Evolutionary conservation across 2,797 vertebrate species (phyloP).

Genomic region (Manis crassicaudata): DNA sequence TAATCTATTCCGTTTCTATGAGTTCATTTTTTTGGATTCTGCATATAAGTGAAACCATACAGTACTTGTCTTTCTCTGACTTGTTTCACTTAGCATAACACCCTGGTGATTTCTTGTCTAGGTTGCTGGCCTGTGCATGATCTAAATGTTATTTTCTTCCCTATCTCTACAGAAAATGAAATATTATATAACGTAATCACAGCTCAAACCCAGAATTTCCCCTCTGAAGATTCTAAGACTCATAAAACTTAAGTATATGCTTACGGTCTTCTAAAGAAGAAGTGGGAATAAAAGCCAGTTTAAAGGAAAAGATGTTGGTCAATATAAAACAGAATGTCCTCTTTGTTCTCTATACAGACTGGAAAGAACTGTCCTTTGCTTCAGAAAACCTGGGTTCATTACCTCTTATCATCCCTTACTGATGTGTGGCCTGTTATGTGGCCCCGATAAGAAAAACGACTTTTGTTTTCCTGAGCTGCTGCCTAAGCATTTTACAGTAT

Average conservation of each 20-base stretch:
- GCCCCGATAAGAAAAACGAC: not conserved
- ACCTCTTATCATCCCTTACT: not conserved
- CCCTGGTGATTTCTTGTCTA: not conserved
- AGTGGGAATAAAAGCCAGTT: not conserved
- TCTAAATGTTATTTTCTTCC: not conserved
- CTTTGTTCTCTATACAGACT: not conserved
- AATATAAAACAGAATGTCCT: not conserved
- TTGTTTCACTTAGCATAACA: not conserved
- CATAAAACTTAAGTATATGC: constrained; percentile 4
- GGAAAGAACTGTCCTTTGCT: not conserved
- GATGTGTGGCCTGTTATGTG: not conserved
- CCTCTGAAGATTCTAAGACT: not conserved
- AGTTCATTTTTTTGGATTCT: not conserved
- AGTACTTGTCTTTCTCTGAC: not conserved
- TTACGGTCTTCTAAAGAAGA: not conserved
- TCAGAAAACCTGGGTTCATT: not conserved
- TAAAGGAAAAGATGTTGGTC: not conserved
- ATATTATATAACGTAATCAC: not conserved
- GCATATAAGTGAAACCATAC: not conserved
- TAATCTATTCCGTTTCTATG: not conserved
- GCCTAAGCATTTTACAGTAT: not conserved
- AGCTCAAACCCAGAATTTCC: not conserved
- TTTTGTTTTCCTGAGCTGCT: not conserved
- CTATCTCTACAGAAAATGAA: constrained; percentile 11
- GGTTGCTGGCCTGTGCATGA: not conserved